Base-by-base conservation (phyloP, 2,797 vertebrate genomes). In the Poecile montanus region DNA sequence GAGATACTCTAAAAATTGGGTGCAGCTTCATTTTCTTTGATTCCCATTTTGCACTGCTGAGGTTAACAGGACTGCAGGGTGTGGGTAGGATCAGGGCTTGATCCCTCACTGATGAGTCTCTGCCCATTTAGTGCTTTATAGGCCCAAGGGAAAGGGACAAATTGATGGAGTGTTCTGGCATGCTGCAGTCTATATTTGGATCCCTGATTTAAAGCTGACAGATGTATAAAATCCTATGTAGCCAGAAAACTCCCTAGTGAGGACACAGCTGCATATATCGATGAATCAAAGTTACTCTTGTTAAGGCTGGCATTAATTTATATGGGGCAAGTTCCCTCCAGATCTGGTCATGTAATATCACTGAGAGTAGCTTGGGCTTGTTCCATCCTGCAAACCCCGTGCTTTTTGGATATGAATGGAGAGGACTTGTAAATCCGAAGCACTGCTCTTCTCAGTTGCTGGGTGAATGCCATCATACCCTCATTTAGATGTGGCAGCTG, bases 181-280 rank as follows among this genome's bases (percentile, higher is more conserved):
- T 4, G 7, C 61, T 81, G 77, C 67, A 42, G 65, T 68, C 80
- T 95, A 80, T 86, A 70, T 95, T 94, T 89, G 86, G 78, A 74
- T 92, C 95, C 47, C 60, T 95, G 85, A 95, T 94, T 96, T 95
- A 97, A 89, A 94, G 91, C 83, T 94, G 95, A 88, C 94, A 96
- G 88, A 95, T 95, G 95, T 86, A 57, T 70, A 88, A 95, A 96
- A 90, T 76, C 79, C 17, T 58, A 45, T 45, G 48, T 88, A 84
- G 91, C 83, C 94, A 60, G 67, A 77, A 93, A 93, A 63, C 66
- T 95, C 93, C 85, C 91, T 62, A 73, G 83, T 9, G 38, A 96
- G 80, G 79, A 75, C 94, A 92, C 92, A 96, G 85, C 95, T 94
- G 89, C 91, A 73, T 58, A 17, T 72, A 79, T 92, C 7, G 48